These are phyloP conservation scores for Thysanoteuthis rhombus DNA, from an alignment of 2,888 invertebrate genomes.

Conservation along the genomic window DNA sequence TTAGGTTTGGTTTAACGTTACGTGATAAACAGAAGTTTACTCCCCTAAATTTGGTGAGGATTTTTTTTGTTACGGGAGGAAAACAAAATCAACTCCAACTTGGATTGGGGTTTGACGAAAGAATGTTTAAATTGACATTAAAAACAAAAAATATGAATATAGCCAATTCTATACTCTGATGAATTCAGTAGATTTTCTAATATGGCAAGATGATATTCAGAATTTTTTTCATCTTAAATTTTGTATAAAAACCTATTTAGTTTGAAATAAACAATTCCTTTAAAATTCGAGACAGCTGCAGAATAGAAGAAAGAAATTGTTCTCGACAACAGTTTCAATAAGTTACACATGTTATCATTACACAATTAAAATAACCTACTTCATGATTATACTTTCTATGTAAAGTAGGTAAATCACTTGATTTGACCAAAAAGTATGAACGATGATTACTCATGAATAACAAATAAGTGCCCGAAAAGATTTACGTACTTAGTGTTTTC, in stretches of 20 bases:
- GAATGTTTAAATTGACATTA: too few relatives aligned
- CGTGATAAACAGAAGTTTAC: too few relatives aligned
- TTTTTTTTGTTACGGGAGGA: too few relatives aligned
- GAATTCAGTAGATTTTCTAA: too few relatives aligned
- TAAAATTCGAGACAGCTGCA: conserved; percentile 12
- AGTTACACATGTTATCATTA: background rate
- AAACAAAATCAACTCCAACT: too few relatives aligned
- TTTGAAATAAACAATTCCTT: background rate
- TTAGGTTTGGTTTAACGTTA: too few relatives aligned
- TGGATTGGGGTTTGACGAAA: too few relatives aligned
- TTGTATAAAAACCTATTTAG: background rate
- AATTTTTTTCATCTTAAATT: too few relatives aligned
- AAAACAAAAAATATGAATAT: too few relatives aligned
- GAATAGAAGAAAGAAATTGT: background rate
- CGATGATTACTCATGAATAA: background rate
- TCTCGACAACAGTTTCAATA: background rate
- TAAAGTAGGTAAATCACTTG: background rate
- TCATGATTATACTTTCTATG: background rate
- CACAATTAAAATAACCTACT: background rate
- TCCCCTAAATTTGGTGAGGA: too few relatives aligned
- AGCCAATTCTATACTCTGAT: too few relatives aligned
- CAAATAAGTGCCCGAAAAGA: background rate
- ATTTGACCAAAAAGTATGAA: background rate
- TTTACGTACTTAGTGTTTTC: background rate
- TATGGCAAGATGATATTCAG: too few relatives aligned